These are phyloP conservation scores for Conus canariensis DNA, from an alignment of 2,888 invertebrate genomes.

Conservation along the genomic window DNA sequence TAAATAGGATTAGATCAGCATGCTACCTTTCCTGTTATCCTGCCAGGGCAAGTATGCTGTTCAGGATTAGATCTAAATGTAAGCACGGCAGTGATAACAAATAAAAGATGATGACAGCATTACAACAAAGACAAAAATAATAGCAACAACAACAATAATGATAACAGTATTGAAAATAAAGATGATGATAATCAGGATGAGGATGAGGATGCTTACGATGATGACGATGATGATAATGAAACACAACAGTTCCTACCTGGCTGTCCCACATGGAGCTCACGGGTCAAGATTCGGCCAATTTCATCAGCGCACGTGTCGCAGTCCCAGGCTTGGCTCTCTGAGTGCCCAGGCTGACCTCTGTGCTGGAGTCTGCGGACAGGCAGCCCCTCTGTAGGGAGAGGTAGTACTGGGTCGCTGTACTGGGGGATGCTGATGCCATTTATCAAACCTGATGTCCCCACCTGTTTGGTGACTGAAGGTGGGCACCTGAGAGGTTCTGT, in stretches of 20 bases:
- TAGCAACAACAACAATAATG: no score
- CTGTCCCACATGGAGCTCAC: neutral
- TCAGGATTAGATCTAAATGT: no score
- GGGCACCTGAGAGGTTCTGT: neutral
- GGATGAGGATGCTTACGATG: no score
- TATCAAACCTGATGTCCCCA: neutral
- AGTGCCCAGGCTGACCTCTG: neutral
- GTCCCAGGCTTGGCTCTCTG: neutral
- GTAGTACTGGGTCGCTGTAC: neutral
- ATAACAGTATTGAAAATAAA: no score
- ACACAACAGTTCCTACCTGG: neutral
- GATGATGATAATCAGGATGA: no score
- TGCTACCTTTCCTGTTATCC: no score
- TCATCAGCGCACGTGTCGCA: neutral
- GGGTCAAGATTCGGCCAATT: neutral
- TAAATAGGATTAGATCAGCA: no score
- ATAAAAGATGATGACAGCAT: no score
- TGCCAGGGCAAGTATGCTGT: no score
- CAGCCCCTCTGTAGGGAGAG: neutral
- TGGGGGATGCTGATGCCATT: neutral
- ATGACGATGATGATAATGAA: neutral
- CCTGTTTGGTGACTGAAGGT: neutral
- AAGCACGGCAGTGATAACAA: no score
- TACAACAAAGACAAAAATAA: no score
- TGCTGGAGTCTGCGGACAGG: neutral